Evolutionary conservation across 2,797 vertebrate genomes (phyloP), one percentile per base, ranked within the genome.

Genomic region (Falco columbarius): DNA sequence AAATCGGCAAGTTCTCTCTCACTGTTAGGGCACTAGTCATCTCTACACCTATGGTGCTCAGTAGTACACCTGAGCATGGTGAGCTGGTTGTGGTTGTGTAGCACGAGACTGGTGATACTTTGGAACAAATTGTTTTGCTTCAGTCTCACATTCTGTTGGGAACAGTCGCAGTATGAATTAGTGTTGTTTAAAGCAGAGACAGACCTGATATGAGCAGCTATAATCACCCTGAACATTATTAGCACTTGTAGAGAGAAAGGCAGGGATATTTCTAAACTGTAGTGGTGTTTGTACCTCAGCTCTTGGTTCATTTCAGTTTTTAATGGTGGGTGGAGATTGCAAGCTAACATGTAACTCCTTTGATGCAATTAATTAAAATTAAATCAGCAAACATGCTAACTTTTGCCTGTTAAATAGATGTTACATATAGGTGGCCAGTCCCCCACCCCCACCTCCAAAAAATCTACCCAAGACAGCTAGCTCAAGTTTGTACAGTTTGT

Each of bases 401-500:
- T 88, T 90, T 68, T 83, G 58, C 58, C 65, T 86, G 22, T 68
- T 86, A 72, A 81, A 62, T 66, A 75, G 24, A 46, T 88, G n/a
- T 58, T 77, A 17, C 16, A n/a, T 18, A 30, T 66, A 88, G 16
- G 18, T 89, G 44, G 30, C 55, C 40, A 38, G n/a, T 59, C 22
- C 83, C 61, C 30, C 68, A 1, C 47, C 23, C 75, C 79, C 42
- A n/a, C 63, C 44, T 92, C 86, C 34, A 15, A 36, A 91, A 89
- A 27, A 38, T 32, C 40, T 84, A 72, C 56, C 56, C 75, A 40
- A 13, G 54, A 32, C 88, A 94, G 46, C 80, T 76, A n/a, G 20
- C 54, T 92, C 66, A 58, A 79, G 26, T 95, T 92, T 9, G 94
- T 86, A 95, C 93, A 95, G 74, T 86, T 92, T 96, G 95, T 95